phyloP scores from a whole-genome alignment of 2,113 vertebrate genomes.

The Ailurus styani region DNA sequence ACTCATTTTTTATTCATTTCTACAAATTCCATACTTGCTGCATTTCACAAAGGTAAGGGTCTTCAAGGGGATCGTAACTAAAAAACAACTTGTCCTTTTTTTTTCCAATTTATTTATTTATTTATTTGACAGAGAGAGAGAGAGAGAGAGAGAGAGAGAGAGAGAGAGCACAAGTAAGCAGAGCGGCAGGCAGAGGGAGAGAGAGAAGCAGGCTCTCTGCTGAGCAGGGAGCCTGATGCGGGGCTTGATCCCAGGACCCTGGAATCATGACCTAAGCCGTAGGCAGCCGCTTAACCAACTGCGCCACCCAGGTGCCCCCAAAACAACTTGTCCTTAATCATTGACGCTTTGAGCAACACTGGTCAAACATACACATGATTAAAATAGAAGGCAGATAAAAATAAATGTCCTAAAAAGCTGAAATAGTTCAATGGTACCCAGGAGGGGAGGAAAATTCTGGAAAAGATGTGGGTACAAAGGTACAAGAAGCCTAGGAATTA shows the following conservation, averaged over 20 bases:
- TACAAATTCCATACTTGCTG: neutral
- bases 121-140: too few relatives aligned
- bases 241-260: too few relatives aligned
- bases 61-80: neutral
- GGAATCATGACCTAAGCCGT: too few relatives aligned
- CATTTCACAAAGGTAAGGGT: neutral
- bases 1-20: neutral
- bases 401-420: neutral
- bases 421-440: neutral
- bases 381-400: neutral
- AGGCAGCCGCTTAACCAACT: too few relatives aligned
- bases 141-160: too few relatives aligned
- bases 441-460: neutral
- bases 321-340: neutral
- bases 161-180: too few relatives aligned
- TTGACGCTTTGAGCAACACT: neutral
- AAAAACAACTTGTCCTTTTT: too few relatives aligned
- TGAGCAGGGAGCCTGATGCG: too few relatives aligned
- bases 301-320: too few relatives aligned
- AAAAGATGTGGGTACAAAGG: neutral
- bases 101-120: too few relatives aligned
- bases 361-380: neutral
- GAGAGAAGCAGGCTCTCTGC: too few relatives aligned
- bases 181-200: too few relatives aligned
- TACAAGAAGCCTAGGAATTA: neutral